phyloP scores from a whole-genome alignment of 1,140 invertebrate species.

The Drosophila pallidifrons region DNA sequence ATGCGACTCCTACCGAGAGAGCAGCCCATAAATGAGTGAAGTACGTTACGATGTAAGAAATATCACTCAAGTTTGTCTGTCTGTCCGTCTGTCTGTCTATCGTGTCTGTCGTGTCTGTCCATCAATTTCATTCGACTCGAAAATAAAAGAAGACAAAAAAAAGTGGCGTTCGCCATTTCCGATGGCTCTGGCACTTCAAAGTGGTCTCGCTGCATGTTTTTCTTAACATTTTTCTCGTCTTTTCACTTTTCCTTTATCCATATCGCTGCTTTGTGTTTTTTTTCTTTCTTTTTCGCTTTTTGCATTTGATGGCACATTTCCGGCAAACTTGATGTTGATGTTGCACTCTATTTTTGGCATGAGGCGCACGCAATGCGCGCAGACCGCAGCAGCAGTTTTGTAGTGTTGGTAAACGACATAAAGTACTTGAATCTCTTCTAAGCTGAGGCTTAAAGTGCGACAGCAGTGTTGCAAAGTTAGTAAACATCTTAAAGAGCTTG shows the following conservation, averaged over 20 bases:
- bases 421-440: no score
- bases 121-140: slow-evolving; percentile 11
- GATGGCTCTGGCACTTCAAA: slow-evolving; percentile 43
- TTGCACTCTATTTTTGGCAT: slow-evolving; percentile 52
- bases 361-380: slow-evolving; percentile 12
- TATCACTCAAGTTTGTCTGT: neutral
- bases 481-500: no score
- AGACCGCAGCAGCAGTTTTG: neutral
- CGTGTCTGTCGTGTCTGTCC: neutral
- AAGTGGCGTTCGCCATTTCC: slow-evolving; percentile 50
- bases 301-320: slow-evolving; percentile 54
- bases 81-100: neutral
- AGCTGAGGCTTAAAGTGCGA: no score
- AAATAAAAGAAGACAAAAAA: neutral
- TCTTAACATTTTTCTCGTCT: neutral
- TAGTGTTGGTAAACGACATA: neutral
- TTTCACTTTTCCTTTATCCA: neutral
- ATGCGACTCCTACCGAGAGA: slow-evolving; percentile 9
- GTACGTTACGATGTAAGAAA: neutral
- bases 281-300: neutral
- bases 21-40: slow-evolving; percentile 23
- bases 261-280: neutral
- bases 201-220: slow-evolving; percentile 20
- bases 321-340: slow-evolving; percentile 35
- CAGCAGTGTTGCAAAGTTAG: no score